Evolutionary conservation across 2,888 invertebrate genomes (phyloP), one percentile per base, ranked within the genome.

Genomic region (Ypsolopha scabrella): DNA sequence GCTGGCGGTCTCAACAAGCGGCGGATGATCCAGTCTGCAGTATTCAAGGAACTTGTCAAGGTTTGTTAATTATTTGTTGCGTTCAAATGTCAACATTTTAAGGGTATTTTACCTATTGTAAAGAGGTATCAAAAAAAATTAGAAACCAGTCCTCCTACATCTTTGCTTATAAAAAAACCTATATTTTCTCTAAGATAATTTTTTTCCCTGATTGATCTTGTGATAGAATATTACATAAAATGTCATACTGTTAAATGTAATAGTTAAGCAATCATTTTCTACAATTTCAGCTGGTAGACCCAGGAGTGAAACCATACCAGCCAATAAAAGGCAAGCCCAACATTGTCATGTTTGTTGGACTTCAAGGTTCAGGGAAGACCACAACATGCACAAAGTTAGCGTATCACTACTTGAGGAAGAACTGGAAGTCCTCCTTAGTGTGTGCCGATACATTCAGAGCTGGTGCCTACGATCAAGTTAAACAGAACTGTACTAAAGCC

Each of bases 361-460:
- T 99, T 9, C 99, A 99, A 87, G 99, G 99, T 56, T 98, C 98
- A 53, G 99, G 99, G 60, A 99, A 99, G 89, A 99, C 99, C 0
- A 99, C 99, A 33, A 98, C 99, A 1, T 99, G 99, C 87, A 99
- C 99, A 57, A 99, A 99, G 88, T 87, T 99, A 68, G 99, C 99
- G 13, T 99, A 99, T 82, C 95, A 98, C 81, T 99, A 99, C 81
- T 91, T 98, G 74, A 95, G 97, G 71, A 99, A 99, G 80, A 98
- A 98, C 65, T 99, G 99, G 99, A 99, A 99, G 76, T 96, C 98
- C 33, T 97, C 97, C 72, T 88, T 99, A 49, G 98, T 99, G 37
- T 99, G 99, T 83, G 99, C 99, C 6, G 99, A 99, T 80, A 99
- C 99, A 48, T 99, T 99, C 88, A 92, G 99, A 86, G 99, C 99